Evolutionary conservation across 2,797 vertebrate genomes (phyloP).

Genomic region (Columba guinea): DNA sequence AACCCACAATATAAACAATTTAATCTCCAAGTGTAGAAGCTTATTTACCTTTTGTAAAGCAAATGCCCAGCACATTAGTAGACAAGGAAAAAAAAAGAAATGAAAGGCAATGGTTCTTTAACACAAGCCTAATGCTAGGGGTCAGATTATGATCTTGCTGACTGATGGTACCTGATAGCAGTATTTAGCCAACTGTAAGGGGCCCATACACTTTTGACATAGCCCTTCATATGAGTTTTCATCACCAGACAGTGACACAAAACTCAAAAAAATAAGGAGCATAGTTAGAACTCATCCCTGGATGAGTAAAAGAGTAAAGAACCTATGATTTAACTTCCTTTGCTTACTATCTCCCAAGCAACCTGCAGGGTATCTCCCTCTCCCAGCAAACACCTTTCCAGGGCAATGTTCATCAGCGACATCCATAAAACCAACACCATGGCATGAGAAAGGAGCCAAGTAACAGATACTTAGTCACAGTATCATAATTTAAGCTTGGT

Average conservation of each 20-base stretch:
- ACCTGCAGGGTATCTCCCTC: background rate
- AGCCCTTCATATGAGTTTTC: background rate
- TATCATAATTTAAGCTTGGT: background rate
- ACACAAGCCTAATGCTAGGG: background rate
- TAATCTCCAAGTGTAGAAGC: background rate
- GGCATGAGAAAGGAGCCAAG: background rate
- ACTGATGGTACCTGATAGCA: background rate
- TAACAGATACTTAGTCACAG: background rate
- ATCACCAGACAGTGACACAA: background rate
- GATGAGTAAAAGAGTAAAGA: background rate
- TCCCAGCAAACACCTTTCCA: background rate
- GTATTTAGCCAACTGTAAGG: background rate
- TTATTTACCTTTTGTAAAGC: background rate
- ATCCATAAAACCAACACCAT: background rate
- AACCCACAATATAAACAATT: slow-evolving; percentile 29
- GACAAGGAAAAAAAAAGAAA: background rate
- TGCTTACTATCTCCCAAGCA: background rate
- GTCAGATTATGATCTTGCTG: background rate
- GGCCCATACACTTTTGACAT: background rate
- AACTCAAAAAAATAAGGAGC: background rate
- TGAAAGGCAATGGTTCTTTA: background rate
- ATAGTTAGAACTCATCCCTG: background rate
- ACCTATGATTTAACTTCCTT: too few relatives aligned
- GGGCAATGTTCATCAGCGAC: background rate
- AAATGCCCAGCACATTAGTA: background rate